These are phyloP conservation scores for Spinus pinus DNA, from an alignment of 2,797 vertebrate genomes.

Conservation along the genomic window DNA sequence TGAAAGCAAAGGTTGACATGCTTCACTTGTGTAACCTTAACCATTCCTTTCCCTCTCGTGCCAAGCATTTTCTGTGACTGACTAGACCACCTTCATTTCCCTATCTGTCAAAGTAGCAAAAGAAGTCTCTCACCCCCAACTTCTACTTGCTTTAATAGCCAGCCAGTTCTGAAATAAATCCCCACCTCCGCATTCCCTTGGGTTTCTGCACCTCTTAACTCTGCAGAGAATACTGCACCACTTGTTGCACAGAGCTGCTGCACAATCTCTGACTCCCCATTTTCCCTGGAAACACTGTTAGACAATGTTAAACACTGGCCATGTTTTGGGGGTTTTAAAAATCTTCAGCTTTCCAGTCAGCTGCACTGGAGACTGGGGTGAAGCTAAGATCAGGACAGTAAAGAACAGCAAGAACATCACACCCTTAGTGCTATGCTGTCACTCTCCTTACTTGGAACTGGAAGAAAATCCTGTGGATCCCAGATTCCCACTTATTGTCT, in stretches of 20 bases:
- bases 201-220: background rate
- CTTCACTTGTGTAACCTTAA: conserved; percentile 3
- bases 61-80: background rate
- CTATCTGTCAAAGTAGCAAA: background rate
- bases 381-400: background rate
- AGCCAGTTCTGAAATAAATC: background rate
- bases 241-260: background rate
- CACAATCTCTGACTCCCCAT: background rate
- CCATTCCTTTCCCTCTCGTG: background rate
- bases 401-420: background rate
- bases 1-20: background rate
- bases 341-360: background rate
- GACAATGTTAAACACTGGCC: background rate
- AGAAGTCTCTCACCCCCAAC: background rate
- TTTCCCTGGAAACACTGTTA: background rate
- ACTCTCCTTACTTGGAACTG: background rate
- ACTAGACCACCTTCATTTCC: background rate
- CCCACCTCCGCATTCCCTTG: background rate
- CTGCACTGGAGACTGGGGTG: background rate
- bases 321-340: background rate
- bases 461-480: background rate
- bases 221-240: background rate
- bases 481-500: background rate
- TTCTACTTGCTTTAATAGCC: background rate
- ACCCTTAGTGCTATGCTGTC: background rate